Evolutionary conservation across 1,140 invertebrate genomes (phyloP).

Genomic region (Drosophila pectinifera): DNA sequence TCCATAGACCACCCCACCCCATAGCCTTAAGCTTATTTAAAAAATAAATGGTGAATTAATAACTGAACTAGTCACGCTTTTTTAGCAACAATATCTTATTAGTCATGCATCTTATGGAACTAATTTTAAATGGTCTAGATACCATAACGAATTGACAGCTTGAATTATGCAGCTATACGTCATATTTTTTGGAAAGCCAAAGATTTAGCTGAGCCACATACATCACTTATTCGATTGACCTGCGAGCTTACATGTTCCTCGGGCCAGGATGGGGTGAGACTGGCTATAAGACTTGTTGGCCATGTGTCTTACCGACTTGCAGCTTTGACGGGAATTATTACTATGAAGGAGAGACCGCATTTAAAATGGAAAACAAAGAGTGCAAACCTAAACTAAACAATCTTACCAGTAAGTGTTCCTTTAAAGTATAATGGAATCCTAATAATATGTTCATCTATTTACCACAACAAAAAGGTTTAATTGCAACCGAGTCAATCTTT

Average conservation of each 20-base stretch:
- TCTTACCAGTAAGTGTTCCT: not conserved
- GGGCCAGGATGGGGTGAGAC: not conserved
- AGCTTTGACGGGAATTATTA: slow-evolving; percentile 11
- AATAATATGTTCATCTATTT: not conserved
- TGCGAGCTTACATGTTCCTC: not conserved
- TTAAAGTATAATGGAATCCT: not conserved
- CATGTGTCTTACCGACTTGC: slow-evolving; percentile 1
- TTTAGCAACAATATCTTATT: too few relatives aligned
- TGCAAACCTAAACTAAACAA: not conserved
- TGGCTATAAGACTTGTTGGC: not conserved
- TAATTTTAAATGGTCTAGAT: too few relatives aligned
- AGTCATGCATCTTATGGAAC: too few relatives aligned
- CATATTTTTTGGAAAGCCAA: not conserved
- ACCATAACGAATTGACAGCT: too few relatives aligned
- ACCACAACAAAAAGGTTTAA: not conserved
- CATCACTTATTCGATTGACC: not conserved
- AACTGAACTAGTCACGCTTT: too few relatives aligned
- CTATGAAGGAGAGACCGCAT: not conserved
- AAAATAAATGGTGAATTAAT: too few relatives aligned
- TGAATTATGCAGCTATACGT: not conserved
- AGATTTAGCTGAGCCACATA: not conserved
- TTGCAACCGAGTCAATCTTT: too few relatives aligned
- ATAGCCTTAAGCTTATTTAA: too few relatives aligned
- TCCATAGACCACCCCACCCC: too few relatives aligned
- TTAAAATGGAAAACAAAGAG: slow-evolving; percentile 1